A percentile compares a stretch with the other conserved stretches of the same genome.
Evolutionary conservation across 2,888 invertebrate genomes (phyloP).

Genomic region (Ophion ventricosus): DNA sequence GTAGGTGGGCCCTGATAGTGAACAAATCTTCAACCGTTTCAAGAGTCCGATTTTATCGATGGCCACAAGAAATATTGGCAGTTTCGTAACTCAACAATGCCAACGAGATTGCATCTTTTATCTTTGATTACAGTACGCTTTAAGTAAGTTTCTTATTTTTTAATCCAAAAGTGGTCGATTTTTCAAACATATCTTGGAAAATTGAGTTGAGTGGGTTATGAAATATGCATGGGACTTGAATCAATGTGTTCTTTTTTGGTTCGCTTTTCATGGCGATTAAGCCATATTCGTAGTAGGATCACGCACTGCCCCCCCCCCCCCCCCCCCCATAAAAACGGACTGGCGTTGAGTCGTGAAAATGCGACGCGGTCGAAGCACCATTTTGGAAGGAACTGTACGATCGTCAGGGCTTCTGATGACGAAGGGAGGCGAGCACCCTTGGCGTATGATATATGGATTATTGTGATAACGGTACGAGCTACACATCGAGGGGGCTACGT

Average conservation of each 20-base stretch:
- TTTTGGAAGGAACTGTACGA: slow-evolving; percentile 35
- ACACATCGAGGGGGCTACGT: slow-evolving; percentile 19
- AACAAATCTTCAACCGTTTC: too few relatives aligned
- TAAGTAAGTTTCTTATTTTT: too few relatives aligned
- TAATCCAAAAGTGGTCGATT: too few relatives aligned
- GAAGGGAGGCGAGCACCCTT: slow-evolving; percentile 6
- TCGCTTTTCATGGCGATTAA: slow-evolving; percentile 51
- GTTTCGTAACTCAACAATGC: too few relatives aligned
- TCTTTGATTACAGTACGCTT: too few relatives aligned
- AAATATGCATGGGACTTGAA: neutral
- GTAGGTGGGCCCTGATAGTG: neutral
- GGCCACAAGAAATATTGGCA: too few relatives aligned
- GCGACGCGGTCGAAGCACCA: slow-evolving; percentile 16
- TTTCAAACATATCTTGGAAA: too few relatives aligned
- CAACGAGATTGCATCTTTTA: too few relatives aligned
- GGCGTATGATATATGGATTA: slow-evolving; percentile 52
- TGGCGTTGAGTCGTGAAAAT: slow-evolving; percentile 46
- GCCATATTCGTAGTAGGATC: slow-evolving; percentile 60
- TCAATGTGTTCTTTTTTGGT: slow-evolving; percentile 29
- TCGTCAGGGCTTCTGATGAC: neutral
- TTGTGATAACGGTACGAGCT: slow-evolving; percentile 60
- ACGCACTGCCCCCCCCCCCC: slow-evolving; percentile 33
- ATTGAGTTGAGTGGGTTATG: too few relatives aligned
- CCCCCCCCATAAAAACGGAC: slow-evolving; percentile 7
- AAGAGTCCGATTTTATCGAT: too few relatives aligned